Percentiles rank a stretch among this genome's conserved stretches.
phyloP scores from a whole-genome alignment of 2,888 invertebrate species.

The Tetragnatha montana region DNA sequence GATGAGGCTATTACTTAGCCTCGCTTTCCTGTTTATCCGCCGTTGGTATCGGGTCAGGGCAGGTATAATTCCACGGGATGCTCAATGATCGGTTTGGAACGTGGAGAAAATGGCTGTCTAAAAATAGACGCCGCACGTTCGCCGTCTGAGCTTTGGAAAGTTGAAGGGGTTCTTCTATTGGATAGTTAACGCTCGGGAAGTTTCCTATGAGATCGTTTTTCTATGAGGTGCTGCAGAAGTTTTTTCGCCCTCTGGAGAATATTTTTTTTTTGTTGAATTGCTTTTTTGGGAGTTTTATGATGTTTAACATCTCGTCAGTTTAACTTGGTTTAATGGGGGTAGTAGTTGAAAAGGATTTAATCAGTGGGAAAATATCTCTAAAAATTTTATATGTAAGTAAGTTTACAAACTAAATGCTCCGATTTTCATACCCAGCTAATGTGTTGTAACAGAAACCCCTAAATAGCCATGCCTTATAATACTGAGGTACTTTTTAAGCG shows the following conservation, averaged over 20 bases:
- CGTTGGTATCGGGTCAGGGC: background rate
- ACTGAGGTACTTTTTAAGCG: no score
- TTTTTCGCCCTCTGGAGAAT: background rate
- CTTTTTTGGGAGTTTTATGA: no score
- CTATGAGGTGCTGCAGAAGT: background rate
- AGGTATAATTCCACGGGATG: conserved; percentile 17
- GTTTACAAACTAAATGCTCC: no score
- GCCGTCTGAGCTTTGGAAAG: background rate
- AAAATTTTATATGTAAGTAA: no score
- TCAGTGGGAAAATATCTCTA: no score
- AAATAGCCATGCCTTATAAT: no score
- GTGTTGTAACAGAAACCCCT: no score
- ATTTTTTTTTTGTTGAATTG: no score
- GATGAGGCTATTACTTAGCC: conserved; percentile 23
- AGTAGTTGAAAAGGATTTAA: no score
- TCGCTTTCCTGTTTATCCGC: background rate
- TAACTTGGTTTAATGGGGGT: no score
- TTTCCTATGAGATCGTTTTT: background rate
- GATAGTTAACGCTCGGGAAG: background rate
- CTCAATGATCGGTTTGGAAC: conserved; percentile 28
- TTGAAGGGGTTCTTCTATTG: background rate
- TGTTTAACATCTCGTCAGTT: no score
- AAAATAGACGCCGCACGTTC: conserved; percentile 15
- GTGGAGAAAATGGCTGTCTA: conserved; percentile 7
- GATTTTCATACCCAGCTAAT: no score